Evolutionary conservation across 2,113 vertebrate species (phyloP), one percentile per base, ranked within the genome.

Genomic region (Pygoscelis adeliae): DNA sequence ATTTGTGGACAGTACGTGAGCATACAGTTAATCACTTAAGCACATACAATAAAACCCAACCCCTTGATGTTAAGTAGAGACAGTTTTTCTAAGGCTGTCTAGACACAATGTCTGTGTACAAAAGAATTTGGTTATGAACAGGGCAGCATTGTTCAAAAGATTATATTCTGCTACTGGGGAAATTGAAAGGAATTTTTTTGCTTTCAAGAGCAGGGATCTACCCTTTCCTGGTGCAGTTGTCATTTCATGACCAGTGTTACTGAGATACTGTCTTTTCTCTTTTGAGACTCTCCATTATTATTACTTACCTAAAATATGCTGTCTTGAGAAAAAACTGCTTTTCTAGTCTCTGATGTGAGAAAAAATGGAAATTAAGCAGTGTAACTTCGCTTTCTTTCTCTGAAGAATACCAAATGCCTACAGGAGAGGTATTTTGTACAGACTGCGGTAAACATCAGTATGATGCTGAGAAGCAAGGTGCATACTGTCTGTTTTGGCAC

Each of bases 71-170:
- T 61, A 69, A 88, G 44, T 61, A 49, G 67, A 74, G 88, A 30
- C 47, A 46, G 42, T 30, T 84, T 80, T 80, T 53, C 81, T 95
- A 23, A 65, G 61, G 26, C 93, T 89, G 91, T 89, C 93, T 93
- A 94, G 91, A 97, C 87, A 50, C 34, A 26, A 22, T 62, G 66
- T 95, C 97, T 97, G 70, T 10, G 1, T n/a, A 53, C 50, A 53
- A 85, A 96, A 77, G 78, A 55, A 83, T 85, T 56, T 80, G 62
- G 81, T 94, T 91, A 69, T 65, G 89, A 94, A 72, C 87, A 83
- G 77, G 77, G 70, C 42, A 89, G 22, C 58, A 53, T 89, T 87
- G 46, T 92, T 93, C 82, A 59, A 36, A 83, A 93, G 52, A 66
- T 62, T 14, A 36, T 78, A 18, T 66, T 92, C 72, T 91, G 36